Evolutionary conservation across 2,888 invertebrate species (phyloP).

Genomic region (Scaptomyza polygonia): DNA sequence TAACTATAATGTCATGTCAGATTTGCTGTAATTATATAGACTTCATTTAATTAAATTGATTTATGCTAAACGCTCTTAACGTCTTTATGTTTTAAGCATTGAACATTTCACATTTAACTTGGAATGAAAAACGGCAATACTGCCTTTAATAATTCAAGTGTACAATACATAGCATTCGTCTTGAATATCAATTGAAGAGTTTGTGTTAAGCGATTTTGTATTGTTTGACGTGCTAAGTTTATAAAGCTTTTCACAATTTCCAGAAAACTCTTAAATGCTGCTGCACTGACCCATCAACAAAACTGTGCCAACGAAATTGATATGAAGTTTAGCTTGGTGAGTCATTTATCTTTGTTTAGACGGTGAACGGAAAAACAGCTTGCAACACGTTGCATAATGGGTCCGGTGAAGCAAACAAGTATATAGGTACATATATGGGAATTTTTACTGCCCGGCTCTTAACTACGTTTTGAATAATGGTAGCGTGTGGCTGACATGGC

Average conservation of each 20-base stretch:
- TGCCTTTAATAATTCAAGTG: neutral
- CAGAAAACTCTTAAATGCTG: neutral
- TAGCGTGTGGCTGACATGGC: slow-evolving; percentile 18
- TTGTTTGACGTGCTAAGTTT: neutral
- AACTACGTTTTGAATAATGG: slow-evolving; percentile 38
- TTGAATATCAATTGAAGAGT: neutral
- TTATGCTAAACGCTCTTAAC: neutral
- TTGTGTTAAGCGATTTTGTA: neutral
- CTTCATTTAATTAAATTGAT: no score
- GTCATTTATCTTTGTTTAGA: slow-evolving; percentile 24
- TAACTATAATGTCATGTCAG: no score
- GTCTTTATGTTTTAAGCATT: neutral
- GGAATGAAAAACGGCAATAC: neutral
- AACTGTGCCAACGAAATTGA: slow-evolving; percentile 9
- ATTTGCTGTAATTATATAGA: no score
- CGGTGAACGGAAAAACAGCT: neutral
- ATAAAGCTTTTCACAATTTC: neutral
- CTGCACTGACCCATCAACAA: neutral
- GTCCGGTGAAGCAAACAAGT: slow-evolving; percentile 2
- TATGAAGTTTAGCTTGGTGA: slow-evolving; percentile 10
- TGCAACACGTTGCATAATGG: slow-evolving; percentile 13
- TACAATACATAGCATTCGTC: neutral
- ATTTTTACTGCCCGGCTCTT: slow-evolving; percentile 1
- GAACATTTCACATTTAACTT: neutral
- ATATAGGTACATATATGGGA: slow-evolving; percentile 1